Evolutionary conservation across 2,113 vertebrate genomes (phyloP).

Genomic region (Puntigrus tetrazona): DNA sequence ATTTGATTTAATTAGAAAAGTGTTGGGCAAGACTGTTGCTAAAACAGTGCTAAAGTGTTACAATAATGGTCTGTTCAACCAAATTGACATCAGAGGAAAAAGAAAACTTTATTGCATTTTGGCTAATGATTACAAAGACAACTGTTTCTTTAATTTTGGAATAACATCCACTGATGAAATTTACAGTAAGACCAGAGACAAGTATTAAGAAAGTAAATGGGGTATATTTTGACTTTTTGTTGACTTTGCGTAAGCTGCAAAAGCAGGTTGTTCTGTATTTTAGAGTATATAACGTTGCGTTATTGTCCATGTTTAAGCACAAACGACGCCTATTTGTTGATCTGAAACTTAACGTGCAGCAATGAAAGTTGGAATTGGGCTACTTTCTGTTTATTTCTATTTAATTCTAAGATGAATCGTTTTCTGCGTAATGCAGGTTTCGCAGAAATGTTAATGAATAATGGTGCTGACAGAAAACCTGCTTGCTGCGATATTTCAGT

Average conservation of each 20-base stretch:
- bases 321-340: neutral
- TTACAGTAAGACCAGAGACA: neutral
- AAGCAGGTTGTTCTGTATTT: neutral
- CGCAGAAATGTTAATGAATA: too few relatives aligned
- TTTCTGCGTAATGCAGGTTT: too few relatives aligned
- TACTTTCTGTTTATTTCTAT: neutral
- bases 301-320: neutral
- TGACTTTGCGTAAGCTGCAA: neutral
- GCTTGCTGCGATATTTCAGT: too few relatives aligned
- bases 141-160: neutral
- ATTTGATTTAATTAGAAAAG: neutral
- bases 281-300: neutral
- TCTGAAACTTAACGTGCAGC: neutral
- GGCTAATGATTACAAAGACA: neutral
- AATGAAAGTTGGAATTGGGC: neutral
- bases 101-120: neutral
- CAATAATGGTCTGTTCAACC: neutral
- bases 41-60: neutral
- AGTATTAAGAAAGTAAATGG: neutral
- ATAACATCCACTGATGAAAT: neutral
- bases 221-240: neutral
- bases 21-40: neutral
- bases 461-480: too few relatives aligned
- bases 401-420: too few relatives aligned
- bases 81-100: neutral